Evolutionary conservation across 2,113 vertebrate genomes (phyloP), one percentile per base, ranked within the genome.

Genomic region (Corythornis cristatus): DNA sequence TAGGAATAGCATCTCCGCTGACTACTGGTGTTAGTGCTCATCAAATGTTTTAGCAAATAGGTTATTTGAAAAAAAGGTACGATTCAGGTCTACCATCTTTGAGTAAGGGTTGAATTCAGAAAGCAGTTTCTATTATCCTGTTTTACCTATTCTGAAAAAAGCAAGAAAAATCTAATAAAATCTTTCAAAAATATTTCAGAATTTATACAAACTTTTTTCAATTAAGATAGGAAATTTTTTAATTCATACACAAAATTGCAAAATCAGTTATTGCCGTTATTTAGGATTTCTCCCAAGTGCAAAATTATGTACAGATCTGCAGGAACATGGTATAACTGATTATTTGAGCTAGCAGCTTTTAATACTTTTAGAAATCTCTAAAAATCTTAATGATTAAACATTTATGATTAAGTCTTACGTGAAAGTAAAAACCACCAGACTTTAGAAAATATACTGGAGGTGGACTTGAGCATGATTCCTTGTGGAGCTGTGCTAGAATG

Each of bases 331-430:
- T 67, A 90, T 84, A 71, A 43, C 25, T 60, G 71, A n/a, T 57
- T 93, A 74, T n/a, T 81, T 84, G 70, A 90, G 67, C 60, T 92
- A 83, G 56, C 51, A 83, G 45, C 48, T 93, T 93, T 90, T 87
- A 60, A 89, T 87, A 45, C 77, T 64, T 75, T 86, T 62, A 88
- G 70, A 91, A 87, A 70, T 93, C 80, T 60, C 60, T 84, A 35
- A 71, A 35, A 75, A 68, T 85, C 84, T 83, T 86, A 82, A 61
- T 83, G 26, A 82, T 93, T 88, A 94, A 91, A 78, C 60, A 81
- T 73, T 88, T 93, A 45, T 66, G 23, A 93, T 19, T 93, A 89
- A 90, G 90, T 90, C 66, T 95, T 51, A 75, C 83, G 70, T 61
- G 66, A 90, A 93, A 91, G 88, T 88, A 62, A 83, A 93, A 97